Conservation (phyloP, 2,797 vertebrate species). For the Sitta carolinensis region DNA sequence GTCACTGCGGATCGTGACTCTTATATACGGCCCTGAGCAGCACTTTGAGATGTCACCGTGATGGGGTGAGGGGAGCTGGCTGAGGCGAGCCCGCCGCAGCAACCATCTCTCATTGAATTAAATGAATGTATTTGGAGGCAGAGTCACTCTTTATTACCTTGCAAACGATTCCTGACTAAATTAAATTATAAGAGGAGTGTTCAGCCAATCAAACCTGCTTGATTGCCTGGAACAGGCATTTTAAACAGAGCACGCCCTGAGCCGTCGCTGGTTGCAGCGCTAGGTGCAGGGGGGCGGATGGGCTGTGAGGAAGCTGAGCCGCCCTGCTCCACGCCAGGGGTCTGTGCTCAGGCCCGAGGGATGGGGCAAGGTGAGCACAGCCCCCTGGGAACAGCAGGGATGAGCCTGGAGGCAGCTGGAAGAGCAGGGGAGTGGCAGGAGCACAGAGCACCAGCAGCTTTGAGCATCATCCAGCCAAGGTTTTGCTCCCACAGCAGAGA, state of each 20-base stretch:
- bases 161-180: slow-evolving; percentile 58
- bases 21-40: slow-evolving; percentile 12
- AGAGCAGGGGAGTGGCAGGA: neutral
- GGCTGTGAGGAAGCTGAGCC: neutral
- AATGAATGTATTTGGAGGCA: slow-evolving; percentile 54
- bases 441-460: neutral
- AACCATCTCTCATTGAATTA: slow-evolving; percentile 59
- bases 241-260: neutral
- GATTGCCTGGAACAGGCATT: slow-evolving; percentile 60
- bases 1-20: slow-evolving; percentile 40
- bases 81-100: neutral
- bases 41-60: slow-evolving; percentile 15
- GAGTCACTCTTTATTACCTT: slow-evolving; percentile 60
- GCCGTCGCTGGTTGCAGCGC: neutral
- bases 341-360: neutral
- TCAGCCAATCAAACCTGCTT: slow-evolving; percentile 53
- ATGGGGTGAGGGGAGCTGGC: slow-evolving; percentile 28
- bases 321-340: neutral
- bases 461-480: rapidly evolving
- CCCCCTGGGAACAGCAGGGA: neutral
- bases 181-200: slow-evolving; percentile 57
- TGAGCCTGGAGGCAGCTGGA: rapidly evolving
- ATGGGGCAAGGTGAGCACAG: neutral
- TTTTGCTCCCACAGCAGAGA: neutral
- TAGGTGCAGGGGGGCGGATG: neutral